Evolutionary conservation across 2,797 vertebrate species (phyloP), one percentile per base, ranked within the genome.

Genomic region (Sibirionetta formosa): DNA sequence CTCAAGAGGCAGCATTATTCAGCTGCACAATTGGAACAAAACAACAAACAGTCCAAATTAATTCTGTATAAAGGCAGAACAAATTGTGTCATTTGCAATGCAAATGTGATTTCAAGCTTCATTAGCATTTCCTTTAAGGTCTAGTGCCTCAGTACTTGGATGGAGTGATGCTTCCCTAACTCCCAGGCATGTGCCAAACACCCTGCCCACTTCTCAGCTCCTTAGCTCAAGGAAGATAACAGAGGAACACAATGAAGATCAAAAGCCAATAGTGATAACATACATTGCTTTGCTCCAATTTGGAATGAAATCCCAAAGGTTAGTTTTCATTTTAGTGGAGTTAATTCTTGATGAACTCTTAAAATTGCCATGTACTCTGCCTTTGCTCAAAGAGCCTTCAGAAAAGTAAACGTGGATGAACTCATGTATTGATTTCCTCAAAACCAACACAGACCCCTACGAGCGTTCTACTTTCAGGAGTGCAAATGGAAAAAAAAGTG

Each of bases 41-140:
- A 96, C 94, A 86, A 93, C 92, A 63, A 94, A 79, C 92, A 63
- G 66, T n/a, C 85, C 86, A 24, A 91, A 97, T 96, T 91, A 96
- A 97, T 94, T 97, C 92, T 54, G 23, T 33, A 56, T 40, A 95
- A 93, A 96, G 65, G 84, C 95, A 79, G 94, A 97, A 97, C 96
- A 96, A 97, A 97, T 95, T 68, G 58, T 65, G 17, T 64, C 78
- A 80, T 97, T 96, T 98, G 96, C 95, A 97, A 96, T 96, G 94
- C 94, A 97, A 94, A 97, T 96, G 35, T 5, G 50, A 94, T 96
- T 96, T 94, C 96, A 95, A 84, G 95, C 88, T 79, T 91, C 83
- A 76, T 91, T 88, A 94, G 42, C 92, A 72, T 86, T 88, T 89
- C 79, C 84, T 95, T 77, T 80, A 95, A 93, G 94, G 80, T 82